Conservation (phyloP, 2,888 invertebrate genomes). For the Zeuzera pyrina region DNA sequence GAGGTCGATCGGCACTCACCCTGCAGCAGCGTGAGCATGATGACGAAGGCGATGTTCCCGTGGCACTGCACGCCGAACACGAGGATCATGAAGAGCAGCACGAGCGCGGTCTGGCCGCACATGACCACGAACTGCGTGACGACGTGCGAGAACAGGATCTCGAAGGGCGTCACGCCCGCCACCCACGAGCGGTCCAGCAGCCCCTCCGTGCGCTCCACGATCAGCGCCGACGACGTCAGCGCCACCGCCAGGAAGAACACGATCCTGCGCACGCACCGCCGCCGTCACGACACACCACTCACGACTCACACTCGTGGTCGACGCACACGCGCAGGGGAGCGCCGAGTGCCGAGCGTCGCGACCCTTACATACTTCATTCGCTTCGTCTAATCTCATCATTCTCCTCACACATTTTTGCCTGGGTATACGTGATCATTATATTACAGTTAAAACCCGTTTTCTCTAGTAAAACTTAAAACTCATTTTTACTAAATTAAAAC, state of each 20-base stretch:
- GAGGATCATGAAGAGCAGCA: constrained; percentile 91
- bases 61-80: constrained; percentile 93
- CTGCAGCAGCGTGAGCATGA: constrained; percentile 89
- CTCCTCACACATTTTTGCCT: no score
- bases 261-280: no score
- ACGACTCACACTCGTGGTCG: no score
- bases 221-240: constrained; percentile 91
- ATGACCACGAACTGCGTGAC: constrained; percentile 95
- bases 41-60: constrained; percentile 88
- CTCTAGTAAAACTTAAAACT: no score
- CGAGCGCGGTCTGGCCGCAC: constrained; percentile 93
- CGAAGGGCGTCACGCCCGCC: constrained; percentile 92
- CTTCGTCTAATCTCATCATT: no score
- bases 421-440: no score
- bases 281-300: neutral
- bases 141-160: constrained; percentile 94
- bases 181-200: constrained; percentile 94
- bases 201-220: constrained; percentile 93
- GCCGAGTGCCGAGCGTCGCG: no score
- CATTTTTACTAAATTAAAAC: no score
- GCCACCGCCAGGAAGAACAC: constrained; percentile 97
- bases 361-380: no score
- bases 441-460: no score
- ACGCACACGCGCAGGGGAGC: no score
- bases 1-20: constrained; percentile 67